Conservation (phyloP, 2,888 invertebrate genomes). For the Polymixis lichenea region DNA sequence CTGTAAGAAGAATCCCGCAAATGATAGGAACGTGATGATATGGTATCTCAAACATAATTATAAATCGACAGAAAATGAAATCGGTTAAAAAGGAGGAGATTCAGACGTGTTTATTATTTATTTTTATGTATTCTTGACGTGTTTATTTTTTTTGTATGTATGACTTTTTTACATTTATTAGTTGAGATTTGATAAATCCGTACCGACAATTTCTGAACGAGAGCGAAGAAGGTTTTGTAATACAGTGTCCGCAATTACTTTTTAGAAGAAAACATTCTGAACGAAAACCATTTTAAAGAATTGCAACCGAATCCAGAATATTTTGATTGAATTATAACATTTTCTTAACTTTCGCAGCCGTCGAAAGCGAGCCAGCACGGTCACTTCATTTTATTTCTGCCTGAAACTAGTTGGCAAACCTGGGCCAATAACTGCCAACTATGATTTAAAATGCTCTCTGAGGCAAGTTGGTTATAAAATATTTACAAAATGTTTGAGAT, state of each 20-base stretch:
- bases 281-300: constrained; percentile 32
- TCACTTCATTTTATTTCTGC: constrained; percentile 51
- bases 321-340: constrained; percentile 53
- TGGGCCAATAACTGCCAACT: constrained; percentile 60
- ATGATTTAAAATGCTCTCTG: constrained; percentile 60
- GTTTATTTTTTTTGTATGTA: no score
- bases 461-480: constrained; percentile 43
- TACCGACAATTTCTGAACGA: background rate
- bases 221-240: background rate
- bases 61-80: no score
- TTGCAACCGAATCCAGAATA: constrained; percentile 39
- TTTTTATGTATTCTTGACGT: no score
- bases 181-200: background rate
- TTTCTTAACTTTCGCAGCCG: constrained; percentile 44
- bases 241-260: background rate
- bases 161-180: background rate
- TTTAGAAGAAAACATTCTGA: constrained; percentile 8
- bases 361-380: constrained; percentile 36
- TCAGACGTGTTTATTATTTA: no score
- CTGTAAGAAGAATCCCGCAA: background rate
- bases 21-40: no score
- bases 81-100: no score
- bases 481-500: constrained; percentile 57
- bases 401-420: constrained; percentile 47
- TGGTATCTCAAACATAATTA: no score